Evolutionary conservation across 2,888 invertebrate species (phyloP), one percentile per base, ranked within the genome.

Genomic region (Acholoe squamosa): DNA sequence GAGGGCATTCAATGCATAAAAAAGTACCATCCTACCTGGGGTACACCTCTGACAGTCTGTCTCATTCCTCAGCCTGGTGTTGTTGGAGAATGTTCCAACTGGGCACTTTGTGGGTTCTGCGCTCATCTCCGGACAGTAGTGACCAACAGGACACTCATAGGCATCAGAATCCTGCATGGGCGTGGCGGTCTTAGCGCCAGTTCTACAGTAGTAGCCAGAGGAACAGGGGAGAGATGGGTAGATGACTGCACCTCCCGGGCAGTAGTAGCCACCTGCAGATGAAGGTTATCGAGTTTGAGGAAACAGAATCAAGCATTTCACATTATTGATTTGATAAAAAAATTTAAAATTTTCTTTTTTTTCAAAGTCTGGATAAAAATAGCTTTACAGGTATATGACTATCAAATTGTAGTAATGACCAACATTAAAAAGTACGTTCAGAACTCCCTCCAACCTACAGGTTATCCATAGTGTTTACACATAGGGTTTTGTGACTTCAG

Each of bases 81-180:
- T 93, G 92, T 95, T 95, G 77, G 94, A 94, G 92, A 94, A 95
- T 67, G 94, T 92, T 0, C 95, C 94, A 10, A 80, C 80, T 0
- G 86, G 89, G 91, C 94, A 94, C 0, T 94, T 94, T 91, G 92
- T 94, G 0, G 93, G 80, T 90, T 94, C 93, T 0, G 92, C 92
- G 19, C 95, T 93, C 0, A 94, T 94, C 14, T 91, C 92, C 7
- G 93, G 94, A 91, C 95, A 95, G 92, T 95, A 95, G 90, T 94
- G 94, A 28, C 95, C 95, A 3, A 93, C 93, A 67, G 95, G 95
- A 92, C 95, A 95, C 54, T 93, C 93, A 90, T 95, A 91, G 0
- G 95, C 95, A 90, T 94, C 92, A 0, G 76, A 7, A 56, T 91
- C 92, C 89, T 95, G 94, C 52, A 86, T 92, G 0, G 95, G 95